Evolutionary conservation across 1,140 invertebrate genomes (phyloP), one percentile per base, ranked within the genome.

Genomic region (Lucilia cuprina): DNA sequence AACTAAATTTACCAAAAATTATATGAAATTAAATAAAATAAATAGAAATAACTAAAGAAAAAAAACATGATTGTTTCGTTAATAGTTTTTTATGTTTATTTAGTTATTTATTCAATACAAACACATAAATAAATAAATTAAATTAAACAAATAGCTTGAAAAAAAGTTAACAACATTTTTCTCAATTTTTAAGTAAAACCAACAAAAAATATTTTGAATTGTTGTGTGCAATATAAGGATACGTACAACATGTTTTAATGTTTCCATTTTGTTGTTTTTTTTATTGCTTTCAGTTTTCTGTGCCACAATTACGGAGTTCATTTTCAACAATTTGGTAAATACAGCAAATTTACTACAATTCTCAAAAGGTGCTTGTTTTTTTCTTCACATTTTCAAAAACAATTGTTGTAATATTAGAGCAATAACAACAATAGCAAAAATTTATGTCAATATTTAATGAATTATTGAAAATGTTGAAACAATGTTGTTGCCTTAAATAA

Each of bases 1-100:
- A 70, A 70, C 65, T 70, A 70, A 70, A 70, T 70, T 70, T 10
- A 21, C 65, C 65, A 70, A 70, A 70, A 70, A 70, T 55, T 55
- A 55, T 55, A 55, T 55, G 50, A 55, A 55, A 55, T 55, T 55
- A 55, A 55, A 55, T 55, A 7, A 13, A 55, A 55, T 13, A 55
- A 13, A 55, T 13, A 55, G 2, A 55, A 55, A 55, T 13, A 55
- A 55, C 5, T 3, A 55, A 3, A 55, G 50, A 55, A 55, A 55
- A 5, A 41, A 41, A 5, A 55, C 50, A 55, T 55, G 50, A 2
- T 55, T 41, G 35, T 41, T 41, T 41, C 35, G 35, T 41, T 41
- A 41, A 41, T 41, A 8, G 35, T 41, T 41, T 41, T 41, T 55
- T 17, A 7, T 55, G 50, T 55, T 55, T n/a, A n/a, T n/a, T n/a